Evolutionary conservation across 2,888 invertebrate genomes (phyloP).

Genomic region (Drosophila atroscutellata): DNA sequence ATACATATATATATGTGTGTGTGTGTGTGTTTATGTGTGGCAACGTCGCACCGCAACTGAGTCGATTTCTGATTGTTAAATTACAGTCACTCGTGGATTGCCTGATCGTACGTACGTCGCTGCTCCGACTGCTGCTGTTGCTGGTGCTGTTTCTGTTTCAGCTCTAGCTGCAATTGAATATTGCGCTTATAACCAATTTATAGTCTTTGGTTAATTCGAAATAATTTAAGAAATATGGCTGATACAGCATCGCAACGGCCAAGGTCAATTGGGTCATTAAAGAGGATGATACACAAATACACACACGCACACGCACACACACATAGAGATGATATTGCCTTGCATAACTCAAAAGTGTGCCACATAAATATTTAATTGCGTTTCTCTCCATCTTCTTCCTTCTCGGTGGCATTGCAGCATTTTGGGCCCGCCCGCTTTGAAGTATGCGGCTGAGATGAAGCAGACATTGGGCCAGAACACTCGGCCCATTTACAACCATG

Average conservation of each 20-base stretch:
- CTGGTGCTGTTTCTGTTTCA: conserved; percentile 4
- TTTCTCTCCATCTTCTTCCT: conserved; percentile 5
- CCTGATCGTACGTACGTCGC: conserved; percentile 40
- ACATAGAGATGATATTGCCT: conserved; percentile 41
- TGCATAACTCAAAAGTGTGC: conserved; percentile 79
- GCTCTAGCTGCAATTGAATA: conserved; percentile 23
- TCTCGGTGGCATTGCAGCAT: conserved; percentile 86
- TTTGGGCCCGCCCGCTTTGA: conserved; percentile 92
- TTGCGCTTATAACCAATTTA: conserved; percentile 38
- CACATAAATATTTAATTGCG: conserved; percentile 77
- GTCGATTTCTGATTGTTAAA: conserved; percentile 34
- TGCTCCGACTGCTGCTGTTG: conserved; percentile 5
- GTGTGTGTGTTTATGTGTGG: conserved; percentile 14
- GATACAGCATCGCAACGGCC: conserved; percentile 45
- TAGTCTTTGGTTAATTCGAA: conserved; percentile 30
- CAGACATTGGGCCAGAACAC: conserved; percentile 90
- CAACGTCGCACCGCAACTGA: conserved; percentile 19
- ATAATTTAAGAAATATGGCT: conserved; percentile 50
- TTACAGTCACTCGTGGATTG: conserved; percentile 47
- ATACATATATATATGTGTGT: not conserved
- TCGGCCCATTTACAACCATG: conserved; percentile 93
- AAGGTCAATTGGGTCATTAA: conserved; percentile 76
- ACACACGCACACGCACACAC: not conserved
- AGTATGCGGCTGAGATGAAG: conserved; percentile 89
- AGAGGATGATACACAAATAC: conserved; percentile 2